Evolutionary conservation across 2,797 vertebrate genomes (phyloP).

Genomic region (Clamator glandarius): DNA sequence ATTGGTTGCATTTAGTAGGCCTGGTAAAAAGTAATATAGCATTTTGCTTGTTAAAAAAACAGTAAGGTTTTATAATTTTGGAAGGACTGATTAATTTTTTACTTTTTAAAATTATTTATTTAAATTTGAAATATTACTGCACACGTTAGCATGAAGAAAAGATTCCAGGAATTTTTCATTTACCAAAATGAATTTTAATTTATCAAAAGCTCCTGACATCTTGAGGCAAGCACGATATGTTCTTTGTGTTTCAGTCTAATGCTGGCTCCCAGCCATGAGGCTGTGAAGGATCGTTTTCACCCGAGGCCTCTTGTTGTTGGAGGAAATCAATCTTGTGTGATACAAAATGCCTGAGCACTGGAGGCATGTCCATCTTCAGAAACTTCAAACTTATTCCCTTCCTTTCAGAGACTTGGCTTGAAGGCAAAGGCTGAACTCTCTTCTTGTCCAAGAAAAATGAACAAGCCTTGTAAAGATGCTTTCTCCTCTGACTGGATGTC

Average conservation of each 20-base stretch:
- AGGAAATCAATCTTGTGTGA: constrained; percentile 55
- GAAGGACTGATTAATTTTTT: background rate
- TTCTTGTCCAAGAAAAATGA: constrained; percentile 57
- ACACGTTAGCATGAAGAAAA: constrained; percentile 9
- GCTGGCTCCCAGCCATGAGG: constrained; percentile 52
- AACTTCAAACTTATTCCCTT: constrained; percentile 46
- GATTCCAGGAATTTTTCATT: constrained; percentile 51
- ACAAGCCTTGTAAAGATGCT: constrained; percentile 56
- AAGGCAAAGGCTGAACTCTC: constrained; percentile 48
- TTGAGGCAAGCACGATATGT: constrained; percentile 37
- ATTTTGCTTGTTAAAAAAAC: background rate
- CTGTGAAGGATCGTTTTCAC: constrained; percentile 57
- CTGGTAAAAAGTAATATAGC: background rate
- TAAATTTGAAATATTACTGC: background rate
- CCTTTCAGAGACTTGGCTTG: constrained; percentile 47
- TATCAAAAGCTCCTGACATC: constrained; percentile 58
- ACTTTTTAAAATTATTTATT: background rate
- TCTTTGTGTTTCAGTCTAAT: constrained; percentile 21
- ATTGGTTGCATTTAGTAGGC: background rate
- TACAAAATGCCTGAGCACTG: constrained; percentile 18
- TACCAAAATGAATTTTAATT: constrained; percentile 32
- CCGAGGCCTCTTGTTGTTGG: constrained; percentile 52
- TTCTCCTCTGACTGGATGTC: constrained; percentile 32
- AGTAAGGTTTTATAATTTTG: background rate
- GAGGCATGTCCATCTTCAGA: constrained; percentile 48